Evolutionary conservation across 2,888 invertebrate genomes (phyloP).

Genomic region (Hydropsyche betteni): DNA sequence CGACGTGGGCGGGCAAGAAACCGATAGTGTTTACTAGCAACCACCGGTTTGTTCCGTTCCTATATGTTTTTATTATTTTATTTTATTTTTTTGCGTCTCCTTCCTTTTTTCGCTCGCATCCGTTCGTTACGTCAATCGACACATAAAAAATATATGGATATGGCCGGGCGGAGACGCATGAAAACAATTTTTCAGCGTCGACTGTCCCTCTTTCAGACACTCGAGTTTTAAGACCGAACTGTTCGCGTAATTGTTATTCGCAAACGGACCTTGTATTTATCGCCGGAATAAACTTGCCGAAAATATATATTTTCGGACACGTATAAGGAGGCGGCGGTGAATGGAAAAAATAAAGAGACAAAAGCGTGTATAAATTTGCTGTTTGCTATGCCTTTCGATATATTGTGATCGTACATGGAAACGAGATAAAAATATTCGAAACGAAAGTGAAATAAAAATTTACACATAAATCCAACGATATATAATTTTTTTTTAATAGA

Average conservation of each 20-base stretch:
- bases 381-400: too few relatives aligned
- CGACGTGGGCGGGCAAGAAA: slow-evolving; percentile 28
- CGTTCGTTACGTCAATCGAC: slow-evolving; percentile 16
- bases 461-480: too few relatives aligned
- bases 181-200: slow-evolving; percentile 21
- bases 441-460: too few relatives aligned
- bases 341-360: too few relatives aligned
- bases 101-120: background rate
- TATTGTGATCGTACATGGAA: too few relatives aligned
- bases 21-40: slow-evolving; percentile 29
- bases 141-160: slow-evolving; percentile 11
- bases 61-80: background rate
- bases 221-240: slow-evolving; percentile 18
- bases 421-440: too few relatives aligned
- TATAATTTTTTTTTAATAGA: too few relatives aligned
- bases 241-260: slow-evolving; percentile 23
- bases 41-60: slow-evolving; percentile 1
- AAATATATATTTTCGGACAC: slow-evolving; percentile 5
- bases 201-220: background rate
- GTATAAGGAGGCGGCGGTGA: background rate
- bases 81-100: slow-evolving; percentile 2
- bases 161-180: background rate
- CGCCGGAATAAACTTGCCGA: slow-evolving; percentile 3
- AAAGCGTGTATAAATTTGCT: too few relatives aligned
- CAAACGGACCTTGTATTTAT: slow-evolving; percentile 19